These are phyloP conservation scores for Pangasius sanitwongsei DNA, from an alignment of 2,797 vertebrate genomes.

Conservation along the genomic window DNA sequence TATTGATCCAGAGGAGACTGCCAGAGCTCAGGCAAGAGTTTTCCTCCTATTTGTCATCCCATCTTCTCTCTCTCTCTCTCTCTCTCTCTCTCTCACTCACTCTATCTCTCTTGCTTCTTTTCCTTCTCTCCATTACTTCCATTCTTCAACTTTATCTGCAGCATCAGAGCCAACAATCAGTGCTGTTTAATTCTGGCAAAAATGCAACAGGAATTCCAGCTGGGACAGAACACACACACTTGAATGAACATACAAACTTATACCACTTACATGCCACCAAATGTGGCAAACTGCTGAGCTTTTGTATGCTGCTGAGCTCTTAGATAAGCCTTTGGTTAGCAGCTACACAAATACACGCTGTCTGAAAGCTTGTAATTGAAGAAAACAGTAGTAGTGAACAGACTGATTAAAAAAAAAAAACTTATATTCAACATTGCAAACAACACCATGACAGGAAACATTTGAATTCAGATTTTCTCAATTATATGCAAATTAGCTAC, in stretches of 20 bases:
- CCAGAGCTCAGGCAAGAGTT: constrained; percentile 44
- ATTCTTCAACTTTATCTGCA: constrained; percentile 45
- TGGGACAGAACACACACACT: constrained; percentile 49
- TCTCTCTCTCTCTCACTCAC: not conserved
- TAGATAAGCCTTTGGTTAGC: not conserved
- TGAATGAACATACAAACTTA: constrained; percentile 8
- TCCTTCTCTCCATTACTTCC: constrained; percentile 29
- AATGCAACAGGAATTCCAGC: constrained; percentile 75
- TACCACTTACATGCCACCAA: not conserved
- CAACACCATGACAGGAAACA: not conserved
- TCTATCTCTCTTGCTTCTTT: not conserved
- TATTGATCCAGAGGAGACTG: constrained; percentile 51
- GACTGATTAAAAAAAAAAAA: not conserved
- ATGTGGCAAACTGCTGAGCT: not conserved
- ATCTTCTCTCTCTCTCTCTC: constrained; percentile 15
- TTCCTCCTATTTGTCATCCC: constrained; percentile 44
- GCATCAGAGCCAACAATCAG: constrained; percentile 78
- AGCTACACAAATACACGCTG: not conserved
- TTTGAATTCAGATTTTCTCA: not conserved
- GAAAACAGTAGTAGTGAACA: not conserved
- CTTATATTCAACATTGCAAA: not conserved
- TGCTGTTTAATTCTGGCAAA: constrained; percentile 70
- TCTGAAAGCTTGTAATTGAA: not conserved
- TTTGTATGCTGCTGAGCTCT: not conserved
- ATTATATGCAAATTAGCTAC: not conserved